Base-by-base conservation (phyloP, 64 coral and sea anemone genomes). In the Orbicella faveolata region DNA sequence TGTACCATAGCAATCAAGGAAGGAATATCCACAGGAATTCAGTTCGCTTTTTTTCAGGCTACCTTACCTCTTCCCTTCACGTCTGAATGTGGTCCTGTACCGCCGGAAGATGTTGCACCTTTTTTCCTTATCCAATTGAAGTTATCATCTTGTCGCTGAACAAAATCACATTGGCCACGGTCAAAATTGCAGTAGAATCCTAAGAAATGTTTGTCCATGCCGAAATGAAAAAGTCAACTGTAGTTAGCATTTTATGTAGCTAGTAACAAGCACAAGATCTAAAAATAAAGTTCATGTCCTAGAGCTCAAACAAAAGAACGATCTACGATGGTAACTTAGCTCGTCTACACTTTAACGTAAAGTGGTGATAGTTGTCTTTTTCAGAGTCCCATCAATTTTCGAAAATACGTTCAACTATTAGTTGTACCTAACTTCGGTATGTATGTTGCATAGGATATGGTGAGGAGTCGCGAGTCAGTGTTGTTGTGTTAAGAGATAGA, bases 111-210 rank as follows among this genome's bases (percentile, higher is more conserved):
- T 34, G 97, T 99, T 20, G 78, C 64, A 30, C 97, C 97, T 52
- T 84, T 90, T 61, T 88, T 76, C n/a, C 97, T 95, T 23, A 36
- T 91, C 94, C 94, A 99, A 67, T 99, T 90, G 75, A 87, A 89
- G 70, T 92, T 86, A 77, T 99, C 97, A 20, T 93, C 89, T 59
- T 54, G 78, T n/a, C 90, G 39, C 84, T 99, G 94, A 52, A 36
- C 65, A 94, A 94, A 99, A 23, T 72, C 90, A 62, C 97, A 99
- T 64, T 88, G 73, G 52, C 37, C 70, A 48, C 62, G 65, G 30
- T 99, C 97, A 85, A 99, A 99, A 89, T 95, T 99, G 75, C 97
- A 99, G 64, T 52, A 85, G 16, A 85, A 85, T 52, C 63, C 82
- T 85, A 41, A 39, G 19, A 63, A 4, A 67, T 20, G 7, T 23